phyloP scores from a whole-genome alignment of 2,113 vertebrate genomes.

The Grus americana region DNA sequence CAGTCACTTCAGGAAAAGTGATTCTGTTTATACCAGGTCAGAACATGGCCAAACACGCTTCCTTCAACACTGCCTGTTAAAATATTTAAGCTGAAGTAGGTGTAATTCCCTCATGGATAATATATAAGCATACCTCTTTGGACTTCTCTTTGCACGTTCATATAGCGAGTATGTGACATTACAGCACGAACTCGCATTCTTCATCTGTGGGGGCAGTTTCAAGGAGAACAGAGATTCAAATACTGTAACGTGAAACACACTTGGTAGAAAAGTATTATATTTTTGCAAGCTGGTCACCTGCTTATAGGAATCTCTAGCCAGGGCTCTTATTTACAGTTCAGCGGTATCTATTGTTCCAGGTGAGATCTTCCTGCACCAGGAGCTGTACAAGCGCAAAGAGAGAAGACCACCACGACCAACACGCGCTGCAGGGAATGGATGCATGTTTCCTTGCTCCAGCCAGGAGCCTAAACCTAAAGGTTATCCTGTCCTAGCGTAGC shows the following conservation, averaged over 20 bases:
- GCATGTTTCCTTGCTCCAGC: neutral
- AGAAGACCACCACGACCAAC: neutral
- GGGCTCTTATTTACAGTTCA: neutral
- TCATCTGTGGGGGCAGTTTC: neutral
- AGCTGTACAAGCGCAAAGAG: neutral
- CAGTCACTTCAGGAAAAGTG: neutral
- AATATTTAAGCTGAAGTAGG: neutral
- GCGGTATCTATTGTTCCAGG: neutral
- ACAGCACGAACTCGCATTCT: neutral
- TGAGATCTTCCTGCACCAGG: neutral
- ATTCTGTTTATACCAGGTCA: neutral
- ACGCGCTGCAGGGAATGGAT: neutral
- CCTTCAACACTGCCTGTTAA: neutral
- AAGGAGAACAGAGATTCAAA: neutral
- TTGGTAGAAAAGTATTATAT: neutral
- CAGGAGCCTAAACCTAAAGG: conserved; percentile 4
- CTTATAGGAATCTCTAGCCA: neutral
- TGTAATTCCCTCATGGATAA: neutral
- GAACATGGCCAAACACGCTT: neutral
- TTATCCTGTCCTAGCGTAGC: conserved; percentile 6
- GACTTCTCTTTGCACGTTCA: neutral
- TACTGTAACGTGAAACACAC: neutral
- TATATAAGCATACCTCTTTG: neutral
- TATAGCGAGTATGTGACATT: neutral
- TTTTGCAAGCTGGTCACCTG: neutral